Percentiles rank a stretch among this genome's conserved stretches.
Evolutionary conservation across 1,140 invertebrate genomes (phyloP).

Genomic region (Nephotettix cincticeps): DNA sequence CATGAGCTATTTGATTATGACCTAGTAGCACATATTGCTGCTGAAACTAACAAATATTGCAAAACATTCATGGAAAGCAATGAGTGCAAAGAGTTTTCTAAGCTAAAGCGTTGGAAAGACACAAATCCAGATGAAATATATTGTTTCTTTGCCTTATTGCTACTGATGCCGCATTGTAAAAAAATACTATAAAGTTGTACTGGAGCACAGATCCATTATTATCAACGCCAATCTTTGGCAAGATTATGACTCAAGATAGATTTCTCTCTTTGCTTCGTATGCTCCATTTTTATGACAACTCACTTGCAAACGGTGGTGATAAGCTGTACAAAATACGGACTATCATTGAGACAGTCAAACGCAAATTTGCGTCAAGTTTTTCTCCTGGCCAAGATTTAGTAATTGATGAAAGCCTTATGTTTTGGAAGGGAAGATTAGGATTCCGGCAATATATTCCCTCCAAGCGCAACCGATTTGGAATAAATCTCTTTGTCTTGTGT

Average conservation of each 20-base stretch:
- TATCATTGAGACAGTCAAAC: constrained; percentile 16
- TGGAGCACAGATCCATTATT: constrained; percentile 31
- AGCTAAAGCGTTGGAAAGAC: neutral
- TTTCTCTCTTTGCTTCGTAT: constrained; percentile 24
- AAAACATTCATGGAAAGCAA: neutral
- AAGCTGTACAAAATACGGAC: constrained; percentile 34
- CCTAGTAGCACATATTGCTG: constrained; percentile 1
- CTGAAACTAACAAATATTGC: neutral
- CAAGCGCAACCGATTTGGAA: constrained; percentile 40
- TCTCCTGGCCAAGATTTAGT: constrained; percentile 31
- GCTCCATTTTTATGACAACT: constrained; percentile 37
- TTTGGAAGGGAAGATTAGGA: constrained; percentile 39
- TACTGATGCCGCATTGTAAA: too few species aligned
- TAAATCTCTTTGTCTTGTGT: too few species aligned
- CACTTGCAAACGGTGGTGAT: neutral
- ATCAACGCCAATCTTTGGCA: constrained; percentile 28
- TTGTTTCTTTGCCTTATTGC: neutral
- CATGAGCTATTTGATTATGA: neutral
- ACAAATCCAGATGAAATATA: constrained; percentile 8
- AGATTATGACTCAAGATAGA: constrained; percentile 28
- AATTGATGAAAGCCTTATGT: too few species aligned
- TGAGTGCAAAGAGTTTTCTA: neutral
- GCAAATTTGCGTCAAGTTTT: constrained; percentile 20
- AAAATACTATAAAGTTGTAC: too few species aligned
- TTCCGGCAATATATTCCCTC: constrained; percentile 40